Evolutionary conservation across 2,797 vertebrate genomes (phyloP).

Genomic region (Eulemur coronatus): DNA sequence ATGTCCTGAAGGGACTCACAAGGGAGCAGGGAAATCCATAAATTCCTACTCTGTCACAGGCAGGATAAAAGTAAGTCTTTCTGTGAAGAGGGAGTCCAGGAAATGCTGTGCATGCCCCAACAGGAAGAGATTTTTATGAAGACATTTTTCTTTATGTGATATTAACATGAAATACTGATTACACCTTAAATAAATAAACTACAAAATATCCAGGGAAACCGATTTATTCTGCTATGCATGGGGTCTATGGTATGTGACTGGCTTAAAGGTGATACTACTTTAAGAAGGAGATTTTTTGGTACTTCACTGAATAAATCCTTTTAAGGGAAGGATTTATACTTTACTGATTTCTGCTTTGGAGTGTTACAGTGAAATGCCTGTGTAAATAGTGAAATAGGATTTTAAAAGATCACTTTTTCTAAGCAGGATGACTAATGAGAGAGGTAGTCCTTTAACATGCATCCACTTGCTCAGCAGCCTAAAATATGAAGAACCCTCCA

Average conservation of each 20-base stretch:
- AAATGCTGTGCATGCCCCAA: neutral
- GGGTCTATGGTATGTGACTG: neutral
- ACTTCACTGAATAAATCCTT: constrained; percentile 55
- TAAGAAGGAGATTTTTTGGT: constrained; percentile 51
- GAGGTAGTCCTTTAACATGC: neutral
- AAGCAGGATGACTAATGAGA: constrained; percentile 49
- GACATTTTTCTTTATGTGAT: constrained; percentile 35
- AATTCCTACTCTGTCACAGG: neutral
- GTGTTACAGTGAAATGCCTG: constrained; percentile 11
- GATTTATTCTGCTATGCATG: constrained; percentile 23
- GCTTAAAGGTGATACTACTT: constrained; percentile 47
- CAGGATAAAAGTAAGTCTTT: neutral
- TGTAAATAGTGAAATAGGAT: constrained; percentile 41
- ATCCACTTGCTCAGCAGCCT: neutral
- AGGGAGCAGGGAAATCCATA: neutral
- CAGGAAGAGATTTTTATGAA: constrained; percentile 27
- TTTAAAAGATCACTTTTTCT: constrained; percentile 34
- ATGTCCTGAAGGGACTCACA: neutral
- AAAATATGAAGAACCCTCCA: neutral
- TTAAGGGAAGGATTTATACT: constrained; percentile 16
- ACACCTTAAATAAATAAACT: constrained; percentile 55
- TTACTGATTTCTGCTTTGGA: constrained; percentile 47
- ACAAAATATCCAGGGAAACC: constrained; percentile 47
- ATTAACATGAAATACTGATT: constrained; percentile 66
- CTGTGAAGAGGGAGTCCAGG: neutral